These are phyloP conservation scores for Drosophila melanogaster DNA, from an alignment of 1,140 invertebrate species.

Conservation along the genomic window DNA sequence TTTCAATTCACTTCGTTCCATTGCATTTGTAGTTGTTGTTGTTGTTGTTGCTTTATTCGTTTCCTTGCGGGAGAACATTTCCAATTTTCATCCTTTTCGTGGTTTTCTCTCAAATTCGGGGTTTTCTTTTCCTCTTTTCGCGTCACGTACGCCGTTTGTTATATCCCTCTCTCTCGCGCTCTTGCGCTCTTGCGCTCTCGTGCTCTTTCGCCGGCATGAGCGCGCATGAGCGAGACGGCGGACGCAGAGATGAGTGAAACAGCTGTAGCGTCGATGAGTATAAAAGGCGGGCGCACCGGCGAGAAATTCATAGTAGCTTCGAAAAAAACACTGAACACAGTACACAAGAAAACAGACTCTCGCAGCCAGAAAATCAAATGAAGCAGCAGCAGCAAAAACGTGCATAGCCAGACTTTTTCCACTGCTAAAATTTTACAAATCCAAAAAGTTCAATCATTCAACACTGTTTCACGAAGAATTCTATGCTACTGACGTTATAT, in stretches of 20 bases:
- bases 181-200: conserved; percentile 13
- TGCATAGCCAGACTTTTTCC: conserved; percentile 64
- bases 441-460: conserved; percentile 27
- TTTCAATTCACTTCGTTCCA: conserved; percentile 20
- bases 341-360: neutral
- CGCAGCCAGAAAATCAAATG: conserved; percentile 31
- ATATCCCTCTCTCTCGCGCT: conserved; percentile 10
- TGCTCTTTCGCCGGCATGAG: conserved; percentile 52
- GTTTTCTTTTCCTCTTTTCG: conserved; percentile 44
- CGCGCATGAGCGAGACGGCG: conserved; percentile 69
- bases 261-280: conserved; percentile 45
- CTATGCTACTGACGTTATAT: conserved; percentile 57
- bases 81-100: conserved; percentile 58
- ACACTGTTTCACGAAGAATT: conserved; percentile 80
- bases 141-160: conserved; percentile 65
- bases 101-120: conserved; percentile 27
- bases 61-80: conserved; percentile 66
- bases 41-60: conserved; percentile 3
- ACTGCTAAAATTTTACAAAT: conserved; percentile 45
- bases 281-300: conserved; percentile 56
- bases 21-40: conserved; percentile 2
- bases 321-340: conserved; percentile 62
- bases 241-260: conserved; percentile 38
- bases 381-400: conserved; percentile 61
- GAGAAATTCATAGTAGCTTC: conserved; percentile 79